Percentiles rank a stretch among this genome's conserved stretches.
Evolutionary conservation across 2,113 vertebrate species (phyloP).

Genomic region (Capricornis sumatraensis): DNA sequence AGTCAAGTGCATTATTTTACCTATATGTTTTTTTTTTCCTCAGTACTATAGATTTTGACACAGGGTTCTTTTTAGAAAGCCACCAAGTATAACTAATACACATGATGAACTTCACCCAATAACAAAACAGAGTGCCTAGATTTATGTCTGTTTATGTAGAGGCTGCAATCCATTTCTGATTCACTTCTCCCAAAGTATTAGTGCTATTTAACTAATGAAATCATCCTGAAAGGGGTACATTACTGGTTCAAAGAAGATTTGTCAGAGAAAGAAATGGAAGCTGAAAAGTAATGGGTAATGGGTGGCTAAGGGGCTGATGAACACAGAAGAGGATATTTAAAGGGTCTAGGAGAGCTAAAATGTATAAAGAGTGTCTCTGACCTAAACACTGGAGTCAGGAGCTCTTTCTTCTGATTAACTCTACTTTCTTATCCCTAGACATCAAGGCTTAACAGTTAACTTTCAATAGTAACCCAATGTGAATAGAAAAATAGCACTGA

Average conservation of each 20-base stretch:
- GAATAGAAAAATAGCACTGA: conserved; percentile 54
- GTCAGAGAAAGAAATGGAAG: conserved; percentile 30
- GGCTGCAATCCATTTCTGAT: background rate
- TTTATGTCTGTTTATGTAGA: background rate
- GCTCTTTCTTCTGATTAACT: conserved; percentile 56
- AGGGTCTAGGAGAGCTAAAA: conserved; percentile 5
- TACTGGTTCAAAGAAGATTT: conserved; percentile 33
- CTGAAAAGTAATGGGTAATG: conserved; percentile 33
- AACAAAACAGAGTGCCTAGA: conserved; percentile 27
- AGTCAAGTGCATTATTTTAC: conserved; percentile 20
- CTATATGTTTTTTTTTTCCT: background rate
- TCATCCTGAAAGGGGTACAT: conserved; percentile 23
- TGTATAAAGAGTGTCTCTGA: background rate
- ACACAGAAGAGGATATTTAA: conserved; percentile 30
- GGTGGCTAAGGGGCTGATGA: background rate
- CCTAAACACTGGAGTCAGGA: background rate
- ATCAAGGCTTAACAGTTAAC: conserved; percentile 29
- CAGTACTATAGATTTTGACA: conserved; percentile 19
- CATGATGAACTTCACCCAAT: conserved; percentile 6
- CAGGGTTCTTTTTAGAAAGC: conserved; percentile 35
- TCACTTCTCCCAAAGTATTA: conserved; percentile 32
- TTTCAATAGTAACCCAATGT: conserved; percentile 34
- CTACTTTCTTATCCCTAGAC: conserved; percentile 42
- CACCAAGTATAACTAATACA: conserved; percentile 20
- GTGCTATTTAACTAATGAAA: conserved; percentile 52